Conservation (phyloP, 2,113 vertebrate genomes). For the Bos indicus region DNA sequence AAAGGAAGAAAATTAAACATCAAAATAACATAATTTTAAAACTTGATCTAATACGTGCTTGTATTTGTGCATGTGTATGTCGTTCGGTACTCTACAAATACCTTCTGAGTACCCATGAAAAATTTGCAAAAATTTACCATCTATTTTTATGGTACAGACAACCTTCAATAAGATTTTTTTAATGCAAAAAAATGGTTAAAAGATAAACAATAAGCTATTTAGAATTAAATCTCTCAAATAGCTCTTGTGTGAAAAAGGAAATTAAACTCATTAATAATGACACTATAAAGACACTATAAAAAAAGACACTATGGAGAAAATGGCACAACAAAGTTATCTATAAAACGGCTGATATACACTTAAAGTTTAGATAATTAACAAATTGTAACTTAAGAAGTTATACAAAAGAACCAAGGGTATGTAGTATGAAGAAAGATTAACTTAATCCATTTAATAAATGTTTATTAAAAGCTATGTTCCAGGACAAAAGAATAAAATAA, state of each 20-base stretch:
- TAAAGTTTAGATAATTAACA: constrained; percentile 19
- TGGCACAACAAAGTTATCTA: not conserved
- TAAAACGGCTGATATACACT: not conserved
- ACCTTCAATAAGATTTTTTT: not conserved
- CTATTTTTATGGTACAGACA: not conserved
- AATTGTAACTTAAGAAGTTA: not conserved
- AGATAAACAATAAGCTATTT: not conserved
- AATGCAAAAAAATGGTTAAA: not conserved
- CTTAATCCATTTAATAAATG: not conserved
- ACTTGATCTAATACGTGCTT: not conserved
- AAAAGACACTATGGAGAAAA: no score
- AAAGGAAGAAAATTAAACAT: not conserved
- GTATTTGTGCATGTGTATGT: not conserved
- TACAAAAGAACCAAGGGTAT: not conserved
- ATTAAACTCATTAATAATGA: not conserved
- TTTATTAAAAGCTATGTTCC: not conserved
- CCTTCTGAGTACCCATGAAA: not conserved
- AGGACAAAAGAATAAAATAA: not conserved
- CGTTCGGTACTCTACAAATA: not conserved
- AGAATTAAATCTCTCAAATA: not conserved
- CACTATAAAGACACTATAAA: no score
- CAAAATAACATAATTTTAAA: not conserved
- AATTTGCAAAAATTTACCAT: not conserved
- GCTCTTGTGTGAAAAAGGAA: not conserved
- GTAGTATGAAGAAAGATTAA: not conserved